Conservation (phyloP, 2,797 vertebrate species). For the Mormyrus hasselquistii region DNA sequence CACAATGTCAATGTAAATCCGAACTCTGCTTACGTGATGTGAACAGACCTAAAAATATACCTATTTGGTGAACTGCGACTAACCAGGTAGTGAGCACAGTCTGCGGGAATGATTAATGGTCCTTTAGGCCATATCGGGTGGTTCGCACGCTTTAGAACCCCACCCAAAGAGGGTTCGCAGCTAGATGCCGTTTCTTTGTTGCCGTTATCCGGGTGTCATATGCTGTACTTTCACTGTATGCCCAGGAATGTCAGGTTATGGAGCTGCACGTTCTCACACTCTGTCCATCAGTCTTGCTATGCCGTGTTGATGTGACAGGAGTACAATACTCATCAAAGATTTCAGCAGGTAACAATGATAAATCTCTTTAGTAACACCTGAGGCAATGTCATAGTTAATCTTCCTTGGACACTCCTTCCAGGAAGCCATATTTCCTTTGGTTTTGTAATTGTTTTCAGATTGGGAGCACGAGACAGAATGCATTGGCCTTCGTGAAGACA, state of each 20-base stretch:
- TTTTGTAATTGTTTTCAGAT: not conserved
- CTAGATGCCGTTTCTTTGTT: not conserved
- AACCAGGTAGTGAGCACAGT: constrained; percentile 65
- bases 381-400: not conserved
- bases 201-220: not conserved
- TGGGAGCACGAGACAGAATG: not conserved
- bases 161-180: constrained; percentile 45
- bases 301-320: not conserved
- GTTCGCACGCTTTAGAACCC: constrained; percentile 73
- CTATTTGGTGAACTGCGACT: constrained; percentile 52
- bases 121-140: constrained; percentile 65
- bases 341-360: not conserved
- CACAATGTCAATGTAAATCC: not conserved
- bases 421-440: not conserved
- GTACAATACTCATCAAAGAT: not conserved
- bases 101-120: constrained; percentile 72
- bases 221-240: not conserved
- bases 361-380: not conserved
- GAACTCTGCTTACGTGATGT: constrained; percentile 26
- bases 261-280: not conserved
- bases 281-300: not conserved
- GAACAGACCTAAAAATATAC: constrained; percentile 29
- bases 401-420: not conserved
- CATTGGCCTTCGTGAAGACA: not conserved
- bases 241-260: not conserved